phyloP scores from a whole-genome alignment of 1,140 invertebrate genomes.

The Calliphora vicina region DNA sequence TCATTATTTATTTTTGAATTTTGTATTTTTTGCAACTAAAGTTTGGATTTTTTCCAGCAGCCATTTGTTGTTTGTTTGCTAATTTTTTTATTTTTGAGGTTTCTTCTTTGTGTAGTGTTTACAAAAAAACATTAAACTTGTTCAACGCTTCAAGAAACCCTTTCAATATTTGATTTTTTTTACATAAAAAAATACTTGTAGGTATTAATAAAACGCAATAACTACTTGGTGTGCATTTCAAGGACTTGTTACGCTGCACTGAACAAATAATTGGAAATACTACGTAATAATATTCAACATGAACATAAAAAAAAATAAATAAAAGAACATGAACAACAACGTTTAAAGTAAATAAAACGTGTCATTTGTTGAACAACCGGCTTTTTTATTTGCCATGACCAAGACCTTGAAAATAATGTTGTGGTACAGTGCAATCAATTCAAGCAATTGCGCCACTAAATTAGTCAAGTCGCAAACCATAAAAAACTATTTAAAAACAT shows the following conservation, averaged over 20 bases:
- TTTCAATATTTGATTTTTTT: background rate
- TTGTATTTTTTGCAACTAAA: background rate
- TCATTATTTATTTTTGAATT: background rate
- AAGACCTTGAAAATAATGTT: constrained; percentile 5
- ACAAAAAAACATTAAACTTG: background rate
- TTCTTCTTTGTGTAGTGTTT: too few species aligned
- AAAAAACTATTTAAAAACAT: too few species aligned
- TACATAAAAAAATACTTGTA: too few species aligned
- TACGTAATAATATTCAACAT: background rate
- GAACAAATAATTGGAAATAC: background rate
- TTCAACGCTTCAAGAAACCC: background rate
- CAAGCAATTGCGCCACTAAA: background rate
- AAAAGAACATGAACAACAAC: background rate
- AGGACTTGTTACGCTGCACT: background rate
- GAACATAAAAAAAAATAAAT: background rate
- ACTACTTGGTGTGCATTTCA: background rate
- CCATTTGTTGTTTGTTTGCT: background rate
- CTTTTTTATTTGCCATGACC: background rate
- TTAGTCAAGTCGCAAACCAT: background rate
- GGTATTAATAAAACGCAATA: background rate
- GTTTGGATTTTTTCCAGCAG: background rate
- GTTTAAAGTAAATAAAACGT: background rate
- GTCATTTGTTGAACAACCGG: background rate
- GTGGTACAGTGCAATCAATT: background rate
- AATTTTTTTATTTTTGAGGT: background rate